These are phyloP conservation scores for Mormyrus proboscirostris DNA, from an alignment of 2,797 vertebrate genomes.

Conservation along the genomic window DNA sequence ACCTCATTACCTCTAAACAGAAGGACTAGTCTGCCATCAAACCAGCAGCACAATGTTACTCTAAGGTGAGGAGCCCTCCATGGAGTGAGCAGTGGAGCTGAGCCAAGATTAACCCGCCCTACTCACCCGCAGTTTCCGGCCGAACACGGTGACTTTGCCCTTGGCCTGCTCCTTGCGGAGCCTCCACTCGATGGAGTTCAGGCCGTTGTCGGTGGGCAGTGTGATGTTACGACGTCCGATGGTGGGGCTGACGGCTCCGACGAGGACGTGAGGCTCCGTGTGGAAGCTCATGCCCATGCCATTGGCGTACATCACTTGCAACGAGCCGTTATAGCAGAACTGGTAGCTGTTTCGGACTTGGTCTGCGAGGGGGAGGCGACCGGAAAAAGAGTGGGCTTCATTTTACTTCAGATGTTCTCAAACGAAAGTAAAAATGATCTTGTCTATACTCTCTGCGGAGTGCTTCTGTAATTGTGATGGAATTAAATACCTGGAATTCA, in stretches of 20 bases:
- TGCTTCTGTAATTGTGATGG: background rate
- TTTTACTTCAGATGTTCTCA: background rate
- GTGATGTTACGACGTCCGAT: conserved; percentile 82
- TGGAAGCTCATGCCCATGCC: conserved; percentile 84
- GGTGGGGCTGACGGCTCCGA: conserved; percentile 77
- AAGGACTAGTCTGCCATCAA: background rate
- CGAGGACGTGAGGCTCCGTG: conserved; percentile 78
- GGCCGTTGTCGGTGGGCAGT: conserved; percentile 77
- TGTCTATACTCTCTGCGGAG: background rate
- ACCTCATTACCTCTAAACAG: background rate
- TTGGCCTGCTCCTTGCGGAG: conserved; percentile 80
- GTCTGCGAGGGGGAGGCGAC: conserved; percentile 55
- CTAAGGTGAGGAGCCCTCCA: background rate
- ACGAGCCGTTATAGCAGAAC: conserved; percentile 77
- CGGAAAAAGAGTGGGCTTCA: background rate
- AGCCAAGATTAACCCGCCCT: background rate
- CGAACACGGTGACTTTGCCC: conserved; percentile 82
- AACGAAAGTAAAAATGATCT: background rate
- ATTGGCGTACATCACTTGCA: conserved; percentile 80
- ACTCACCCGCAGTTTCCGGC: conserved; percentile 80
- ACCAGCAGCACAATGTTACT: background rate
- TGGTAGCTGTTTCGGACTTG: conserved; percentile 85
- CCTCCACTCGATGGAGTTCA: conserved; percentile 84
- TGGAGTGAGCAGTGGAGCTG: background rate
- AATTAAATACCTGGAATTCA: background rate